Base-by-base conservation (phyloP, 2,113 vertebrate genomes). In the Chaenocephalus aceratus region DNA sequence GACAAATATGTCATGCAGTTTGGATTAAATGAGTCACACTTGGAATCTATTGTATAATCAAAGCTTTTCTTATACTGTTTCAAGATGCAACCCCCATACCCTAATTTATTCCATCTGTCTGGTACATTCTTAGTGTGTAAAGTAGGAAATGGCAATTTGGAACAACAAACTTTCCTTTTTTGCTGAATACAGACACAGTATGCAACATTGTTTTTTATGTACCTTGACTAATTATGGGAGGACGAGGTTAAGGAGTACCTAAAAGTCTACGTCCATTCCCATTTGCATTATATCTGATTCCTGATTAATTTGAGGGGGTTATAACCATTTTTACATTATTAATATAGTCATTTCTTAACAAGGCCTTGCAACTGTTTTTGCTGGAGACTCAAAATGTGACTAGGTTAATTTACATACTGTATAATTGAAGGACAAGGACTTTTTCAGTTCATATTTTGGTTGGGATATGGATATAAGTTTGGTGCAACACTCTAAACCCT, bases 301-400 rank as follows among this genome's bases (percentile, higher is more conserved):
- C 36, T 59, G 4, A 26, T 57, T 77, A 60, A 82, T 57, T 60
- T 30, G 65, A 30, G 5, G 3, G 0, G 5, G 6, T 79, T 56
- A 51, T 30, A 30, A 30, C 30, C 30, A 30, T 30, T 30, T 30
- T 61, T 66, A 23, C 51, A 53, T 75, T 54, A 80, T 41, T 5
- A 14, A 58, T 23, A 6, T 14, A 11, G 49, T 72, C 52, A 65
- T 52, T 26, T 18, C 44, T 79, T 46, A 70, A 36, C 54, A 78
- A 65, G 57, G 6, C 46, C 52, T 64, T 65, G n/a, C 46, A 73
- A 63, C 30, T 77, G 54, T 60, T 60, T 46, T 60, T 75, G 2
- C 53, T 48, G 56, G 13, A 53, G 36, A 75, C 53, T 44, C 8
- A 59, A 62, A 72, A 44, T 0, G 7, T 12, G 21, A 52, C 10